These are phyloP conservation scores for Xestia c-nigrum DNA, from an alignment of 2,888 invertebrate genomes.

Conservation along the genomic window DNA sequence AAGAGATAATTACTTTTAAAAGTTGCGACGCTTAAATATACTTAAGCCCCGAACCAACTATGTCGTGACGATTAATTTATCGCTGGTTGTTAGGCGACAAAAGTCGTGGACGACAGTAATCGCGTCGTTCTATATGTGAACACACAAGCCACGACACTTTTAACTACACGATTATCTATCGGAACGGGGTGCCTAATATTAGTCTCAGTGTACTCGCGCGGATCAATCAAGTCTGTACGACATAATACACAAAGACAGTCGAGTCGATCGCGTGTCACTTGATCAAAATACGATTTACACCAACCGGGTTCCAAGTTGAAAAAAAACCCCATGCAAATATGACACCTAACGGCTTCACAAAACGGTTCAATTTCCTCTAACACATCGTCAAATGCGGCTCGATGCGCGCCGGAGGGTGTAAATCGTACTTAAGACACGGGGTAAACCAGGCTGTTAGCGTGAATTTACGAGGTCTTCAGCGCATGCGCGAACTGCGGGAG, in stretches of 20 bases:
- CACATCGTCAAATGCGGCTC: not conserved
- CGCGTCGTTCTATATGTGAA: too few relatives aligned
- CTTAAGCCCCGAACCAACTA: too few relatives aligned
- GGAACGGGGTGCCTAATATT: too few relatives aligned
- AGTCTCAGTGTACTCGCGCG: not conserved
- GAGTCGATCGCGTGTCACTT: conserved; percentile 1
- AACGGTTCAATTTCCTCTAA: not conserved
- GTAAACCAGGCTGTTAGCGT: conserved; percentile 7
- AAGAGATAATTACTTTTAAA: not conserved
- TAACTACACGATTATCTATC: too few relatives aligned
- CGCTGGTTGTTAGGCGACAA: too few relatives aligned
- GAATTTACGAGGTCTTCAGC: not conserved
- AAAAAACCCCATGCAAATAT: not conserved
- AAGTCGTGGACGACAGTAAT: too few relatives aligned
- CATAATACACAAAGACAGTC: conserved; percentile 1
- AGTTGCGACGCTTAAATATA: not conserved
- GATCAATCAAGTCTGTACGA: not conserved
- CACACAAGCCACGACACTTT: too few relatives aligned
- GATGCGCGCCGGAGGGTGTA: conserved; percentile 4
- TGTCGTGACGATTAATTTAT: too few relatives aligned
- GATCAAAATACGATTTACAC: not conserved
- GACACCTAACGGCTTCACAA: not conserved
- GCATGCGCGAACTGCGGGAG: conserved; percentile 8
- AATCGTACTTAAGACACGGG: conserved; percentile 3
- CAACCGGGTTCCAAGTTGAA: not conserved